phyloP scores from a whole-genome alignment of 2,888 invertebrate genomes.

The Clitarchus hookeri region DNA sequence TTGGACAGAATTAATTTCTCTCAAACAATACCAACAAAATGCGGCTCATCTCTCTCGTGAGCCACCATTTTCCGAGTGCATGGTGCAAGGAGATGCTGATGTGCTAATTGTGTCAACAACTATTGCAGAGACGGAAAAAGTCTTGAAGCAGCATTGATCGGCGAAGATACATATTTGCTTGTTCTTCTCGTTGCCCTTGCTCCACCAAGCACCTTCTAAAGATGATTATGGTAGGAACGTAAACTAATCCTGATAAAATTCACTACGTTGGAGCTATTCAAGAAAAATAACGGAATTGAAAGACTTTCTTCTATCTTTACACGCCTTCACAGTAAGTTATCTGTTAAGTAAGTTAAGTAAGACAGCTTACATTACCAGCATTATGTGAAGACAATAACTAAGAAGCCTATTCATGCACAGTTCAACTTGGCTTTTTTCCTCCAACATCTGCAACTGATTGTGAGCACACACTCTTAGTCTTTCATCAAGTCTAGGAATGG shows the following conservation, averaged over 20 bases:
- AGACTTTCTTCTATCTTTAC: not conserved
- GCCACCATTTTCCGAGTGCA: not conserved
- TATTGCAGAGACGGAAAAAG: not conserved
- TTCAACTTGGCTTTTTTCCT: not conserved
- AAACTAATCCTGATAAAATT: not conserved
- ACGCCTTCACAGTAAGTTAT: not conserved
- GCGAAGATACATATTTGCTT: not conserved
- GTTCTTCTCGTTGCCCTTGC: too few species aligned
- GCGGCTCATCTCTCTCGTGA: too few species aligned
- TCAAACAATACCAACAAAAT: not conserved
- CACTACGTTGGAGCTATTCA: not conserved
- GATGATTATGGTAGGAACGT: not conserved
- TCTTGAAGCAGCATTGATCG: not conserved
- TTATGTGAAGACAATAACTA: slow-evolving; percentile 5
- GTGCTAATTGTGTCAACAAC: not conserved
- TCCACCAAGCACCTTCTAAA: not conserved
- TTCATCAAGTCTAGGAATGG: too few species aligned
- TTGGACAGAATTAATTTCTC: slow-evolving; percentile 5
- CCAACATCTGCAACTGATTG: too few species aligned
- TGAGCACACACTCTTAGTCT: too few species aligned
- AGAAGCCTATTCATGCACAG: too few species aligned
- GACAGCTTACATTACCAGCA: not conserved
- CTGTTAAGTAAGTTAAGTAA: not conserved
- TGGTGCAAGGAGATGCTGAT: not conserved
- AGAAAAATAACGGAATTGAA: not conserved